phyloP scores from a whole-genome alignment of 2,888 invertebrate species.

The Eupeodes latifasciatus region DNA sequence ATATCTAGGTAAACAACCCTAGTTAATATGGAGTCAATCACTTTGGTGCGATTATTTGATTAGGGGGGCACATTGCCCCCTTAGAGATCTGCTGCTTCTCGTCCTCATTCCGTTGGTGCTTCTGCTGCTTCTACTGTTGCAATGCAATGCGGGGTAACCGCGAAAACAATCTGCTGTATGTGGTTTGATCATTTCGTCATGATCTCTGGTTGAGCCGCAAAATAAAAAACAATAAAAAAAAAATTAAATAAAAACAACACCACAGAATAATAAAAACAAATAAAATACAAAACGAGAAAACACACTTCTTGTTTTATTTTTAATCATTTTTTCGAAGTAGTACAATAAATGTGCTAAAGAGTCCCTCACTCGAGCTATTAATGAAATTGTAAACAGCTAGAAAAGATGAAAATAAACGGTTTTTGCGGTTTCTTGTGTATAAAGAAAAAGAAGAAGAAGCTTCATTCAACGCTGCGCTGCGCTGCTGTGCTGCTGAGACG shows the following conservation, averaged over 20 bases:
- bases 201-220: constrained; percentile 56
- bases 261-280: constrained; percentile 25
- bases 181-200: constrained; percentile 73
- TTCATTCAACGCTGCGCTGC: constrained; percentile 5
- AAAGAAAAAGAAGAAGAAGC: constrained; percentile 22
- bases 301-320: constrained; percentile 28
- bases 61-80: constrained; percentile 36
- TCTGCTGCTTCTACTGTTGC: constrained; percentile 3
- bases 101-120: not conserved
- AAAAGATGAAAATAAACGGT: constrained; percentile 67
- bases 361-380: constrained; percentile 58
- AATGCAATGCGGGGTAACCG: constrained; percentile 54
- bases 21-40: constrained; percentile 67
- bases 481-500: no score
- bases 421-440: constrained; percentile 61
- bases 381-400: constrained; percentile 72
- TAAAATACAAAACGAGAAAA: constrained; percentile 27
- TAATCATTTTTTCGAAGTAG: constrained; percentile 20
- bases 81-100: not conserved
- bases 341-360: constrained; percentile 57
- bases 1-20: constrained; percentile 33
- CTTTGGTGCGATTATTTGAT: constrained; percentile 66
- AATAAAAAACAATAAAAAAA: constrained; percentile 20
- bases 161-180: constrained; percentile 70
- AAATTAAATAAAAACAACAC: not conserved